Evolutionary conservation across 2,113 vertebrate genomes (phyloP).

Genomic region (Etia nguti): DNA sequence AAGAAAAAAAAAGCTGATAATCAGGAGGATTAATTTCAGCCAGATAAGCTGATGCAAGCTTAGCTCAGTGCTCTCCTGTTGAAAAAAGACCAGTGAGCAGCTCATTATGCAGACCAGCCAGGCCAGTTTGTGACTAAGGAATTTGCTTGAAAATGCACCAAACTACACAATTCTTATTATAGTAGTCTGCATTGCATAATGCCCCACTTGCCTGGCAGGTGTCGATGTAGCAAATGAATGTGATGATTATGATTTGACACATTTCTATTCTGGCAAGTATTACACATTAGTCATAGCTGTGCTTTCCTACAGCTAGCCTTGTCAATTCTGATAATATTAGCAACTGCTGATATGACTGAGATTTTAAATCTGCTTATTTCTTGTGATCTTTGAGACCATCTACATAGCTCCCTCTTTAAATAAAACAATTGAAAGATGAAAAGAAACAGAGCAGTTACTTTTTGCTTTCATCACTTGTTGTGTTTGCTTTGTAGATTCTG

Average conservation of each 20-base stretch:
- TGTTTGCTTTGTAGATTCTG: not conserved
- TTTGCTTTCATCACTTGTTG: not conserved
- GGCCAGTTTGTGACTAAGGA: conserved; percentile 22
- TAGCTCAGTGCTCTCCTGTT: not conserved
- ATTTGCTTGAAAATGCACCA: conserved; percentile 22
- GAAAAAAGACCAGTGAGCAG: conserved; percentile 5
- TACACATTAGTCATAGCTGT: conserved; percentile 31
- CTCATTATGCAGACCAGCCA: conserved; percentile 33
- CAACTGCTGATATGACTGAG: not conserved
- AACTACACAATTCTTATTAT: conserved; percentile 39
- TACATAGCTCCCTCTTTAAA: not conserved
- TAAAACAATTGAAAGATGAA: not conserved
- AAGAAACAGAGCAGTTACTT: not conserved
- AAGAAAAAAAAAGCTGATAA: not conserved
- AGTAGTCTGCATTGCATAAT: conserved; percentile 40
- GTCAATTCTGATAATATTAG: conserved; percentile 10
- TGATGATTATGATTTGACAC: conserved; percentile 52
- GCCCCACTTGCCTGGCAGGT: conserved; percentile 27
- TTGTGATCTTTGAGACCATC: not conserved
- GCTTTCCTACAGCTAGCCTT: conserved; percentile 17
- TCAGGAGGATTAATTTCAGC: conserved; percentile 14
- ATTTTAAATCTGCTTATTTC: not conserved
- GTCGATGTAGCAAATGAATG: conserved; percentile 37
- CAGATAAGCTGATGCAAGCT: not conserved
- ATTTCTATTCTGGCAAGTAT: conserved; percentile 35